A percentile compares a stretch with the other conserved stretches of the same genome.
Conservation (phyloP, 2,888 invertebrate species). For the Eremobia ochroleuca region DNA sequence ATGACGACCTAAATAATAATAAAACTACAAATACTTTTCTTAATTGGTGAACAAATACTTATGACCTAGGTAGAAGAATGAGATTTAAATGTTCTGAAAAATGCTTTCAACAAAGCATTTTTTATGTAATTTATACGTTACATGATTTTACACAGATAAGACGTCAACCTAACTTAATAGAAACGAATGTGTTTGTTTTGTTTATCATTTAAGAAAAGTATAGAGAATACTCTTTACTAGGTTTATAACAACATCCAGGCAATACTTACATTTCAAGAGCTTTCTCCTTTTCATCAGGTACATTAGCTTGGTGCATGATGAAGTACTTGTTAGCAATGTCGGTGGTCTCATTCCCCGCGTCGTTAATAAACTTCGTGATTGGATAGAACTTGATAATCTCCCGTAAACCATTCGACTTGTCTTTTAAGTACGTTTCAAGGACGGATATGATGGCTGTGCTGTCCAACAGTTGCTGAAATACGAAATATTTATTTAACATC, state of each 20-base stretch:
- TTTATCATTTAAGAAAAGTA: not conserved
- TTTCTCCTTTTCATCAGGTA: conserved; percentile 88
- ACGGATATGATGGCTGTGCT: conserved; percentile 98
- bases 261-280: conserved; percentile 91
- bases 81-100: not conserved
- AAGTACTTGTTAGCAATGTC: conserved; percentile 97
- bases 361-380: conserved; percentile 92
- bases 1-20: not conserved
- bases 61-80: not conserved
- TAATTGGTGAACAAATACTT: not conserved
- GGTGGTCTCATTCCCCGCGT: conserved; percentile 92
- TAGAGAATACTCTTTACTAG: not conserved
- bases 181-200: not conserved
- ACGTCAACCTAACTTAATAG: not conserved
- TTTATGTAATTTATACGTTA: not conserved
- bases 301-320: conserved; percentile 94
- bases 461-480: conserved; percentile 95
- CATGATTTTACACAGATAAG: not conserved
- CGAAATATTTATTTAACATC: conserved; percentile 5
- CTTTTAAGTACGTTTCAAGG: conserved; percentile 94
- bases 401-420: conserved; percentile 90
- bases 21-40: not conserved
- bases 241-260: not conserved
- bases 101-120: not conserved
- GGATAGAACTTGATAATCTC: conserved; percentile 96